Conservation (phyloP, 2,797 vertebrate genomes). For the Anabacerthia variegaticeps region DNA sequence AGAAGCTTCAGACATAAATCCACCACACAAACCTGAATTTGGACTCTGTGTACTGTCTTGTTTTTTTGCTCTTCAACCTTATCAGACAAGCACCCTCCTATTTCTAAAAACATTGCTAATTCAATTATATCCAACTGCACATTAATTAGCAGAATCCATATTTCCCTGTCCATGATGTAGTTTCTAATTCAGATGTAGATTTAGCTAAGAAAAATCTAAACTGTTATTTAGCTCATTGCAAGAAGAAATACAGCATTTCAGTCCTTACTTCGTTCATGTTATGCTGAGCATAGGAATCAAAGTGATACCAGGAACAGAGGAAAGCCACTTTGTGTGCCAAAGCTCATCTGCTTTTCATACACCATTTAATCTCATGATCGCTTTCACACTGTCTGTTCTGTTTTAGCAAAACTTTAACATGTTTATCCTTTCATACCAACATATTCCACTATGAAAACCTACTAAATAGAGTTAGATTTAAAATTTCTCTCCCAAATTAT, state of each 20-base stretch:
- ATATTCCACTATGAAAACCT: not conserved
- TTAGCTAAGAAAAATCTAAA: not conserved
- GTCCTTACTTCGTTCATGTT: not conserved
- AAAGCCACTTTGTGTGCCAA: not conserved
- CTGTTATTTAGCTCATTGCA: not conserved
- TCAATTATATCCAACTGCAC: not conserved
- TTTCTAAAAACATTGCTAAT: not conserved
- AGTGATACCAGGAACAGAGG: not conserved
- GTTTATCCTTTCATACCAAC: not conserved
- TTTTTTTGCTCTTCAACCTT: not conserved
- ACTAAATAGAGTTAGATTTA: not conserved
- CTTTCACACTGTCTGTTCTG: not conserved
- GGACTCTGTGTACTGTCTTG: not conserved
- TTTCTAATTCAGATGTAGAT: not conserved
- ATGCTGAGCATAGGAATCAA: not conserved
- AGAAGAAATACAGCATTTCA: not conserved
- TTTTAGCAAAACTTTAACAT: not conserved
- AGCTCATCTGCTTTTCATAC: not conserved
- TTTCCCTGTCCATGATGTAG: not conserved
- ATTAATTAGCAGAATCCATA: not conserved
- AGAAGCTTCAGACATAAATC: not conserved
- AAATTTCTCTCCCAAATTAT: not conserved
- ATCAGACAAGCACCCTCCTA: not conserved
- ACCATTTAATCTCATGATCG: not conserved
- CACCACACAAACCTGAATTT: not conserved